A percentile compares a stretch with the other conserved stretches of the same genome.
phyloP scores from a whole-genome alignment of 1,140 invertebrate species.

The Drosophila bipectinata region DNA sequence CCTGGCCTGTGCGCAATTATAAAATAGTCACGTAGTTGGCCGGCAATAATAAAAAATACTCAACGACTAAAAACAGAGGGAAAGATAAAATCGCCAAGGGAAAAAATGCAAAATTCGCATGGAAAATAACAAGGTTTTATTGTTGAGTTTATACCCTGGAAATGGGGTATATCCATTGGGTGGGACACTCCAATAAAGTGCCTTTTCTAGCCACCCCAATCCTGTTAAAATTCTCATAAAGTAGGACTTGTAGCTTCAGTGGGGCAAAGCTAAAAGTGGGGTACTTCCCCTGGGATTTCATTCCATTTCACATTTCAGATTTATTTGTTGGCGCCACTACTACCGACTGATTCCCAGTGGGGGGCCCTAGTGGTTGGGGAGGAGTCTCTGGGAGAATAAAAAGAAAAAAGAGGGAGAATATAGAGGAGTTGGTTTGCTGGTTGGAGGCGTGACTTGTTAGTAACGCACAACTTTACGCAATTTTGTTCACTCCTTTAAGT shows the following conservation, averaged over 20 bases:
- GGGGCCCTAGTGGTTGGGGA: neutral
- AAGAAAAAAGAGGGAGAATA: constrained; percentile 13
- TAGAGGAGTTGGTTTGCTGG: constrained; percentile 52
- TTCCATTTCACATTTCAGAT: constrained; percentile 26
- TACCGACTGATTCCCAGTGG: constrained; percentile 17
- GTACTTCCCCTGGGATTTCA: constrained; percentile 11
- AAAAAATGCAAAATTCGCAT: constrained; percentile 25
- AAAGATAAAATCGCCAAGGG: constrained; percentile 27
- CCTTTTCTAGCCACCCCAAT: constrained; percentile 13
- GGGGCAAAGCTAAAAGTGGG: constrained; percentile 22
- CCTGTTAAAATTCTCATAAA: constrained; percentile 13
- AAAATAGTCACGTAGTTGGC: constrained; percentile 70
- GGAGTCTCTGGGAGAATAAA: constrained; percentile 26
- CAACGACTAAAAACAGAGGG: constrained; percentile 43
- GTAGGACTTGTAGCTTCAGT: constrained; percentile 9
- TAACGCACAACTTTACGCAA: constrained; percentile 79
- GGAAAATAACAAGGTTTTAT: constrained; percentile 28
- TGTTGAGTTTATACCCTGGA: constrained; percentile 16
- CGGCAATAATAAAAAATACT: constrained; percentile 22
- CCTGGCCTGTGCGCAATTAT: constrained; percentile 45
- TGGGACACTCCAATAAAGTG: constrained; percentile 3
- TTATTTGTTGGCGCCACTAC: constrained; percentile 37
- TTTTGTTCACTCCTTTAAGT: neutral
- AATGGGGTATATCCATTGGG: neutral
- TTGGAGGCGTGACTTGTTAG: constrained; percentile 53